Evolutionary conservation across 2,888 invertebrate species (phyloP), one percentile per base, ranked within the genome.

Genomic region (Poecilus cupreus): DNA sequence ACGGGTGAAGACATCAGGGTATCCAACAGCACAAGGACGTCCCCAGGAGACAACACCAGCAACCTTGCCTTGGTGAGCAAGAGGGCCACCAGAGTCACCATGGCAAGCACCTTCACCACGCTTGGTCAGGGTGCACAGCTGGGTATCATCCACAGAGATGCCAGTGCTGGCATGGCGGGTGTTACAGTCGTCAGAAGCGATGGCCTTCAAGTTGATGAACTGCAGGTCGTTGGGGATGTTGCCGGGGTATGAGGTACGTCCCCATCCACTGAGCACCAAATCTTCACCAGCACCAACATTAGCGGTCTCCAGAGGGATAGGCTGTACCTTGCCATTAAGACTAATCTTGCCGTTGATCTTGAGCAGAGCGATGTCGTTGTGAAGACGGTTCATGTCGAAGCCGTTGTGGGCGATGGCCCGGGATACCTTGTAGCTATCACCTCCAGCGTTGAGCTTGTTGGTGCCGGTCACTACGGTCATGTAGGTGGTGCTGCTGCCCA

Each of bases 101-200:
- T 92, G 92, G 84, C 93, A 93, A 83, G 92, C 92, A 0, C 93
- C 93, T 87, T 92, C 91, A 0, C 92, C 93, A 60, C 87, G 85
- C 84, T 89, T 90, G 39, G 92, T 92, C 20, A 92, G 87, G 0
- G 93, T 92, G 84, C 93, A 93, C 83, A 93, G 91, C 85, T 93
- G 91, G 0, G 88, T 87, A 2, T 88, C 88, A 83, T 88, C 90
- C 0, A 92, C 89, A 0, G 89, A 89, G 83, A 91, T 90, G 83
- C 90, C 89, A 8, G 85, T 83, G 43, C 51, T 74, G 13, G 77
- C 85, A 85, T 90, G 89, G 70, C 89, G 88, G 3, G 86, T 83
- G 82, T 89, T 89, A 84, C 93, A 93, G 5, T 88, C 86, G 16
- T 89, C 89, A 24, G 91, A 90, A 75, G 89, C 91, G 18, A 93